These are phyloP conservation scores for Limnephilus marmoratus DNA, from an alignment of 2,888 invertebrate genomes.

Conservation along the genomic window DNA sequence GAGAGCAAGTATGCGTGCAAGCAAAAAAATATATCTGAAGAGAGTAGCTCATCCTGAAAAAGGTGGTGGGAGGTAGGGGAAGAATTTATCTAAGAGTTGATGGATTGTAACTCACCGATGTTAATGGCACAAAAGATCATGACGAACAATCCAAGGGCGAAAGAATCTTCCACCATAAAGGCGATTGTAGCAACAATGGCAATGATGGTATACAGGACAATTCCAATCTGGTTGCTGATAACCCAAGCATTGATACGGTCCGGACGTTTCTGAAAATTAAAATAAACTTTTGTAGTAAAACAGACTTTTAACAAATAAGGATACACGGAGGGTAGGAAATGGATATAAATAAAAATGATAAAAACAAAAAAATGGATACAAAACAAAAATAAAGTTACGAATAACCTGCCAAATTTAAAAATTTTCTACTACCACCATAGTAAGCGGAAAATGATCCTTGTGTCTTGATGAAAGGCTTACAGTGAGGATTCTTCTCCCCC, in stretches of 20 bases:
- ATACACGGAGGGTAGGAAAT: background rate
- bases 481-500: too few relatives aligned
- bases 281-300: background rate
- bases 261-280: slow-evolving; percentile 2
- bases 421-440: too few relatives aligned
- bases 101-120: background rate
- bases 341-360: background rate
- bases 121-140: background rate
- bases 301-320: background rate
- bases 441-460: too few relatives aligned
- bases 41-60: background rate
- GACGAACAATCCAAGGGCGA: background rate
- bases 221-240: background rate
- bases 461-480: too few relatives aligned
- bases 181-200: background rate
- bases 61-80: background rate
- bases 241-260: background rate
- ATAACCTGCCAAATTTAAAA: too few relatives aligned
- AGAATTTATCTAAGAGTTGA: background rate
- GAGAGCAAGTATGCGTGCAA: background rate
- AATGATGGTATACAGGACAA: background rate
- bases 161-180: background rate
- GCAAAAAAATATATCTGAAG: background rate
- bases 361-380: too few relatives aligned
- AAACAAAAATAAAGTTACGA: too few relatives aligned